Conservation (phyloP, 2,888 invertebrate genomes). For the Drosophila recens region DNA sequence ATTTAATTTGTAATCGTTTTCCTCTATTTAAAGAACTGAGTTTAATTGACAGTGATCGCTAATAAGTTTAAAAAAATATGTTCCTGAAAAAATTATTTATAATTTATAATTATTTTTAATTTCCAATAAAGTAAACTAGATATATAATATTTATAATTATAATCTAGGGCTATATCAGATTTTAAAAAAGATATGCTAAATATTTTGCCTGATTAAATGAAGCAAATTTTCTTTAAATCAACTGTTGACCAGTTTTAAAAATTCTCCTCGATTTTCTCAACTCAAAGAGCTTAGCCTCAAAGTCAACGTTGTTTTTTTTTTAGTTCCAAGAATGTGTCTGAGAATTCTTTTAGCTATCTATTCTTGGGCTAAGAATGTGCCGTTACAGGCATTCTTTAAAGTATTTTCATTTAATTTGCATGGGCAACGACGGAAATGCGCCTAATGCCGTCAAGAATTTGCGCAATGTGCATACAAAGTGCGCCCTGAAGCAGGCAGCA, state of each 20-base stretch:
- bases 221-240: background rate
- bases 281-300: constrained; percentile 6
- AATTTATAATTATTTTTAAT: too few species aligned
- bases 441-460: constrained; percentile 71
- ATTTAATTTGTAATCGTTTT: too few species aligned
- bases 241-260: background rate
- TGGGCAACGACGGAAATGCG: constrained; percentile 36
- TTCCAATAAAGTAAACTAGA: too few species aligned
- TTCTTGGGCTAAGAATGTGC: constrained; percentile 61
- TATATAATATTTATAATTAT: too few species aligned
- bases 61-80: too few species aligned
- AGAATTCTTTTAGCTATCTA: constrained; percentile 17
- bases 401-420: constrained; percentile 61
- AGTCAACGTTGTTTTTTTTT: constrained; percentile 9
- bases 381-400: constrained; percentile 56
- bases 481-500: constrained; percentile 51
- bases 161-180: background rate
- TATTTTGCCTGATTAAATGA: background rate
- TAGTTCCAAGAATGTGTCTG: constrained; percentile 4
- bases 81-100: too few species aligned
- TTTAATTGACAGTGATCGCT: too few species aligned
- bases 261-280: background rate
- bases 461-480: constrained; percentile 45
- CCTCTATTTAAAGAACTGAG: too few species aligned
- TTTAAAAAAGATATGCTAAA: background rate